These are phyloP conservation scores for Sitophilus oryzae DNA, from an alignment of 1,140 invertebrate species.

Conservation along the genomic window DNA sequence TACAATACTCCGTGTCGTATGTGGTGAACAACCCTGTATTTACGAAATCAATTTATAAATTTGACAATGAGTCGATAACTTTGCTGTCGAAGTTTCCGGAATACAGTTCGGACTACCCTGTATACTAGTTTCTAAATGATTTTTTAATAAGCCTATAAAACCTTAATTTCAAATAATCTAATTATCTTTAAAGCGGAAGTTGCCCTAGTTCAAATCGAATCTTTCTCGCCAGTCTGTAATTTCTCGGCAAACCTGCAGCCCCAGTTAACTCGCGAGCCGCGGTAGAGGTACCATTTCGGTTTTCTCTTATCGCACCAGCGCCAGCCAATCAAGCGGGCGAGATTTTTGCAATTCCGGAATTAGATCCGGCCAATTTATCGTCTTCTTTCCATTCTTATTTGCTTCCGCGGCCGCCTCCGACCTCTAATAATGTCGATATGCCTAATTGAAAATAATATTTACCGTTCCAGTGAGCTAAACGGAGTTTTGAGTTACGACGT, in stretches of 20 bases:
- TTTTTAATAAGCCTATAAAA: background rate
- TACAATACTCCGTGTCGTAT: too few species aligned
- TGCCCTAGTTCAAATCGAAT: background rate
- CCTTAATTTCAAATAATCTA: background rate
- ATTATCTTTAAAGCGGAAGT: background rate
- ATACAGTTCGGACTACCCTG: too few species aligned
- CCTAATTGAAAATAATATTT: constrained; percentile 23
- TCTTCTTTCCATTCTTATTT: constrained; percentile 5
- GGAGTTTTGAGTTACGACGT: too few species aligned
- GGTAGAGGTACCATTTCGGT: background rate
- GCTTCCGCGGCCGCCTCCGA: background rate
- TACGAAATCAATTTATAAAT: too few species aligned
- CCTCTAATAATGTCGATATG: constrained; percentile 17
- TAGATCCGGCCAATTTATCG: constrained; percentile 15
- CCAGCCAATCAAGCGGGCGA: constrained; percentile 9
- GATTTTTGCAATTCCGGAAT: constrained; percentile 18
- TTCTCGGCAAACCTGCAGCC: background rate
- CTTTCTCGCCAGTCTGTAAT: background rate
- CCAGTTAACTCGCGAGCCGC: background rate
- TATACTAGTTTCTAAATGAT: too few species aligned
- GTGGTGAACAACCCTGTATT: too few species aligned
- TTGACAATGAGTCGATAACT: too few species aligned
- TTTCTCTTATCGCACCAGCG: constrained; percentile 2
- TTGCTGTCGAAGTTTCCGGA: too few species aligned
- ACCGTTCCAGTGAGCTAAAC: too few species aligned